Conservation (phyloP, 2,113 vertebrate species). For the Tyto alba region DNA sequence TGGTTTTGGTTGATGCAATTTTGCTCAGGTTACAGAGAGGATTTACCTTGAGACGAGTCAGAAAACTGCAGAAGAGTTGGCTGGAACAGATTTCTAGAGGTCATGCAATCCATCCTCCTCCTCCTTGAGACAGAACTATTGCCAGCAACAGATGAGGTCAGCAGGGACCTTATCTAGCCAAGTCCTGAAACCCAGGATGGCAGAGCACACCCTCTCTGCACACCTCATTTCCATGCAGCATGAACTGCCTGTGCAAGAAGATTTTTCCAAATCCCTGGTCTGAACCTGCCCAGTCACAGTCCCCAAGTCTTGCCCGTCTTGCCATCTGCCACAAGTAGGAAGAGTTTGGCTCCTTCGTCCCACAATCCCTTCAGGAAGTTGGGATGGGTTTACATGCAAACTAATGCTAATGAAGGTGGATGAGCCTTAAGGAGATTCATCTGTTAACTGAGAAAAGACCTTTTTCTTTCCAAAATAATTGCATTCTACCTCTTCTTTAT, state of each 20-base stretch:
- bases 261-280: background rate
- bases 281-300: background rate
- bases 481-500: background rate
- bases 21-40: background rate
- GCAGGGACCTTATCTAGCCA: background rate
- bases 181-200: background rate
- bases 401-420: background rate
- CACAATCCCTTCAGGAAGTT: background rate
- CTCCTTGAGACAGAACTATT: background rate
- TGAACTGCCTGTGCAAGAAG: rapidly evolving
- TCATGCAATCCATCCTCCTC: background rate
- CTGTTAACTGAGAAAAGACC: background rate
- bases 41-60: background rate
- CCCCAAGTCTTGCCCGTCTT: background rate
- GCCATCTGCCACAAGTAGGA: background rate
- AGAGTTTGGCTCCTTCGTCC: background rate
- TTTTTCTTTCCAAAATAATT: background rate
- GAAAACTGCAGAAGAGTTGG: background rate
- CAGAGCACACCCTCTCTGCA: background rate
- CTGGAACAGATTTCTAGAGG: background rate
- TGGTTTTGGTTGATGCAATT: background rate
- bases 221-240: background rate
- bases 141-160: background rate
- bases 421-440: background rate
- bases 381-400: background rate